Evolutionary conservation across 2,888 invertebrate genomes (phyloP).

Genomic region (Xanthia togata): DNA sequence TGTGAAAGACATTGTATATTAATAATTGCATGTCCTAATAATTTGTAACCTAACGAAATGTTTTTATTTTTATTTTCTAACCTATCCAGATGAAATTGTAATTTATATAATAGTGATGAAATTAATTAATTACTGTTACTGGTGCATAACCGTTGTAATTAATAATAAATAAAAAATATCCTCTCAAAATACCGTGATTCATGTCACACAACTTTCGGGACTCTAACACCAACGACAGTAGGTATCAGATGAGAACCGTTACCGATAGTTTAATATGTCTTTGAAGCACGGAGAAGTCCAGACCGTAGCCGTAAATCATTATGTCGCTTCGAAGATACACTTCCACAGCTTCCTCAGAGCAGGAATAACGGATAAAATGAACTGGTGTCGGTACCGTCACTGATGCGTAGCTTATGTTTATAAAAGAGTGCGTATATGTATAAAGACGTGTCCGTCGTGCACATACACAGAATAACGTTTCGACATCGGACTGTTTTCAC

Average conservation of each 20-base stretch:
- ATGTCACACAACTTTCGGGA: neutral
- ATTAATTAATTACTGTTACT: too few species aligned
- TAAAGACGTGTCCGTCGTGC: neutral
- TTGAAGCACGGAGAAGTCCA: neutral
- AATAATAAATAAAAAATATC: too few species aligned
- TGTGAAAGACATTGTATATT: too few species aligned
- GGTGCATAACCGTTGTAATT: too few species aligned
- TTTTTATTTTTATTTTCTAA: too few species aligned
- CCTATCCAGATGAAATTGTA: too few species aligned
- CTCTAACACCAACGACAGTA: neutral
- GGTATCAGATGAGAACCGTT: neutral
- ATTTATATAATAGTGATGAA: too few species aligned
- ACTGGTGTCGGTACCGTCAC: neutral
- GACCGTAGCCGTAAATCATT: neutral
- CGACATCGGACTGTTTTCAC: slow-evolving; percentile 51
- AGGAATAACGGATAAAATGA: neutral
- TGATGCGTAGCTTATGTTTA: slow-evolving; percentile 30
- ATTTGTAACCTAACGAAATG: too few species aligned
- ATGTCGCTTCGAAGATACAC: too few species aligned
- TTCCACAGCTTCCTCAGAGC: too few species aligned
- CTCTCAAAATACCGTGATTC: neutral
- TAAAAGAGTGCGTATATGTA: slow-evolving; percentile 13
- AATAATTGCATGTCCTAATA: too few species aligned
- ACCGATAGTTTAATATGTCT: neutral
- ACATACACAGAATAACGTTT: slow-evolving; percentile 4